Evolutionary conservation across 1,140 invertebrate species (phyloP), one percentile per base, ranked within the genome.

Genomic region (Bombyx mandarina): DNA sequence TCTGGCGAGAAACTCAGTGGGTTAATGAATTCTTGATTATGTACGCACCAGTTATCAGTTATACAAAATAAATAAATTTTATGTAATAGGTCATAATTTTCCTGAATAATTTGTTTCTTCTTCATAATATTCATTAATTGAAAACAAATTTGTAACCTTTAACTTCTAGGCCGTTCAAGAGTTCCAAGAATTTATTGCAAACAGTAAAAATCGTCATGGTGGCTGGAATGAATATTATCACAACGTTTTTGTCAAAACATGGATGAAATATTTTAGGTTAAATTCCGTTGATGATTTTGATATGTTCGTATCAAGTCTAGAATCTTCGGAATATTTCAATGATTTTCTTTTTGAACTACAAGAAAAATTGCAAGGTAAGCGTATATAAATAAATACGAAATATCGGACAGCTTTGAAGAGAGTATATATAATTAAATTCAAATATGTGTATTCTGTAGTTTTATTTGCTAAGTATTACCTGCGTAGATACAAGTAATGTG

Each of bases 191-290:
- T 90, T 89, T 66, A 65, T 90, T 52, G 66, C 66, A 45, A 69
- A 68, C 57, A 84, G 68, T 58, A 67, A 64, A 47, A 88, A 87
- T 46, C 82, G 82, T 50, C 81, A 86, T 58, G 88, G 88, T 12
- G 88, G 89, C 43, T 90, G 89, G 89, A 70, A 80, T 45, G 78
- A 78, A 66, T 88, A 89, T 56, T 82, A 89, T 62, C 88, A 90
- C 58, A 81, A 82, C 47, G 63, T 87, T 53, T 90, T 90, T 69
- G 61, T 86, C 43, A 80, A 81, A 67, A 69, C 76, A 44, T 85
- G 83, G 75, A 71, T 71, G 52, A 89, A 86, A 71, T 69, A 82
- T 65, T 84, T 82, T 66, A 53, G 67, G 50, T 12, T 56, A 10
- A 52, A 74, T 35, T 48, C 35, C 43, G 43, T 42, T 48, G 43